Base-by-base conservation (phyloP, 2,113 vertebrate genomes). In the Morone saxatilis region DNA sequence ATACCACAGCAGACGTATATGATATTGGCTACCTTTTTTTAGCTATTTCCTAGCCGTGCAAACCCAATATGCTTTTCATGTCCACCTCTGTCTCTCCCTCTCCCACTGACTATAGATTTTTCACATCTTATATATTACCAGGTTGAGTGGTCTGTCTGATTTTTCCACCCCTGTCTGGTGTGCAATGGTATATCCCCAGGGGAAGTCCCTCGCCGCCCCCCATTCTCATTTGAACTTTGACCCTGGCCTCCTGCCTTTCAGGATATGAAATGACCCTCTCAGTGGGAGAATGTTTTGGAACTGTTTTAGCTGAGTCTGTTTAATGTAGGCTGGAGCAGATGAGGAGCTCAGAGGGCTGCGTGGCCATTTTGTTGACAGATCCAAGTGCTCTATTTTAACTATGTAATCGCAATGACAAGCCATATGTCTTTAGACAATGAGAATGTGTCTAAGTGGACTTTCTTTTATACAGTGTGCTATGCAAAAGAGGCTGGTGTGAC, bases 141-240 rank as follows among this genome's bases (percentile, higher is more conserved):
- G 66, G 38, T 81, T 59, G 77, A 80, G 56, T 81, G 56, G 76
- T 91, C 82, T 85, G 91, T 89, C 86, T 83, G 82, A 77, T 92
- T 91, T 78, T 84, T 85, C 66, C 73, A 76, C 79, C 91, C 91
- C 91, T 93, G 93, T 95, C 94, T 95, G 90, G 91, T 80, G 86
- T 75, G 48, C 62, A 80, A 71, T 95, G 92, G 91, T 92, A 87
- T 56, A 73, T 86, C 89, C 90, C 91, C 88, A 81, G 60, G 89
- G 93, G 92, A 91, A 68, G 87, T 65, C 75, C 45, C 71, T 60
- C 40, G 59, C 76, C 73, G 6, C 66, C 75, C 62, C 88, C 88
- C 53, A 4, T 77, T 91, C 86, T 87, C 84, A 80, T 86, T 87
- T 95, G 93, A 95, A 93, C 93, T 94, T 80, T 95, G 92, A 94